Base-by-base conservation (phyloP, 2,113 vertebrate species). In the Eubucco bourcierii region DNA sequence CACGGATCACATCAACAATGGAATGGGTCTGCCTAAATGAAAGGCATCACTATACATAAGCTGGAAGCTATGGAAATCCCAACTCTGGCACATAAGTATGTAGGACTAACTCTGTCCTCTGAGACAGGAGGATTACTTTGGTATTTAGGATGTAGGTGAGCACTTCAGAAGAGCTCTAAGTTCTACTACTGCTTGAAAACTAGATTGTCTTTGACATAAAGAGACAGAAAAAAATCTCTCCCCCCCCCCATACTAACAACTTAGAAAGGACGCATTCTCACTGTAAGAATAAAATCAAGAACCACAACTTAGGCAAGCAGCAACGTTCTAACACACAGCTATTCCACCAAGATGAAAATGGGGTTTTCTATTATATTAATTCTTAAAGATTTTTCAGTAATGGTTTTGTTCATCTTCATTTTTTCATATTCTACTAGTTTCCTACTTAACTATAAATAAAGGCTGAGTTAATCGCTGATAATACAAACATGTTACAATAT, bases 401-500 rank as follows among this genome's bases (percentile, higher is more conserved):
- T 70, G 3, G 1, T 94, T 96, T 94, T 92, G 85, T 80, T 96
- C 68, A 55, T 86, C 46, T 41, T 41, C 13, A 65, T 88, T 96
- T 96, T 95, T 77, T 61, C 46, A 12, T 92, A 46, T 90, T 77
- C 87, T 89, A 91, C 92, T 94, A 91, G 23, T 89, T 96, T 96
- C 77, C 78, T 95, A 90, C 93, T 93, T 91, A 95, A 89, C 72
- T 95, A 75, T 94, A 97, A 97, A 96, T 90, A 96, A 94, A 95
- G 37, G 39, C 17, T 77, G 74, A 81, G 88, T 85, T 95, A 87
- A 90, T 75, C 47, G 78, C 60, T 64, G 61, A 21, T 91, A 93
- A 93, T 78, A 80, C 65, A 97, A 95, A 94, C 90, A 88, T 19
- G 59, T 87, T 96, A 84, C 50, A 90, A 67, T 59, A 94, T 81